These are phyloP conservation scores for Amaurobius ferox DNA, from an alignment of 2,888 invertebrate species.

Conservation along the genomic window DNA sequence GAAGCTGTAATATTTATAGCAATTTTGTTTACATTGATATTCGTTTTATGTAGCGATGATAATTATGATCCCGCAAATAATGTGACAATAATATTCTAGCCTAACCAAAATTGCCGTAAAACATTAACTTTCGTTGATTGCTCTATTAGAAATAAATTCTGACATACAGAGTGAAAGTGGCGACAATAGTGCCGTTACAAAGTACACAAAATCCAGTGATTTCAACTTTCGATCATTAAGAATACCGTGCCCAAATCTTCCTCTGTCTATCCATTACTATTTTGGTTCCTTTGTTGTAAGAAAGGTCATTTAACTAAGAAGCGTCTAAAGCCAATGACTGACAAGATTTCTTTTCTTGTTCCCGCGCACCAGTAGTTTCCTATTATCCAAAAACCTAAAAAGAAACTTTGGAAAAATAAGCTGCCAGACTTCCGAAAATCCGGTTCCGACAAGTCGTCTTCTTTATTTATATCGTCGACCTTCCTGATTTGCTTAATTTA, in stretches of 20 bases:
- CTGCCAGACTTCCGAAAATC: not conserved
- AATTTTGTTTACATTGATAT: too few species aligned
- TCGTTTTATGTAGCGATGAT: too few species aligned
- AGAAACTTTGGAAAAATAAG: not conserved
- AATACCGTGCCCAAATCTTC: not conserved
- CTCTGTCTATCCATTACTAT: not conserved
- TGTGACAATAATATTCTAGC: too few species aligned
- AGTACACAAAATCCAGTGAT: not conserved
- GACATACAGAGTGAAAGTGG: too few species aligned
- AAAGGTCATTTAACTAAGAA: conserved; percentile 6
- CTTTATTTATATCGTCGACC: too few species aligned
- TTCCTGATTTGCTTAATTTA: too few species aligned
- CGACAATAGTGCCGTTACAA: too few species aligned
- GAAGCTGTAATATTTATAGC: too few species aligned
- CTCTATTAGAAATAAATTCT: too few species aligned
- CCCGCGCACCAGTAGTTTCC: not conserved
- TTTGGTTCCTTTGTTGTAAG: not conserved
- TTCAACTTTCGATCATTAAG: not conserved
- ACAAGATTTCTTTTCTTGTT: not conserved
- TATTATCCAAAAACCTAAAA: conserved; percentile 4
- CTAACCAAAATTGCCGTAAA: too few species aligned
- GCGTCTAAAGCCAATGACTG: not conserved
- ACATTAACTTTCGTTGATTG: too few species aligned
- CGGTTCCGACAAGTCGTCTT: not conserved
- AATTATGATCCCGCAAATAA: too few species aligned